Percentiles rank a stretch among this genome's conserved stretches.
These are phyloP conservation scores for Melinopterus prodromus DNA, from an alignment of 2,888 invertebrate genomes.

Conservation along the genomic window DNA sequence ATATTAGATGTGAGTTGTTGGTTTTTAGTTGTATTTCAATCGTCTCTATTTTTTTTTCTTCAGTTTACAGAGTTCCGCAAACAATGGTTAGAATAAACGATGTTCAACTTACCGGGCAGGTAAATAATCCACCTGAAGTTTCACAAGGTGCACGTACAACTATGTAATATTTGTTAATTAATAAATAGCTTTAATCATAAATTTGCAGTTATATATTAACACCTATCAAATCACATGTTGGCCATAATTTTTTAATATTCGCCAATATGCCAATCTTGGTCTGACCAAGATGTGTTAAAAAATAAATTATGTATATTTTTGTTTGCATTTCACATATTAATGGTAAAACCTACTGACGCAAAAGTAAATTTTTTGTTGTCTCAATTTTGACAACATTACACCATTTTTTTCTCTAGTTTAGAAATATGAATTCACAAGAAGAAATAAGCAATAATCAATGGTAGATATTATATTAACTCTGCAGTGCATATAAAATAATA, in stretches of 20 bases:
- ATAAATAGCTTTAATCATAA: constrained; percentile 7
- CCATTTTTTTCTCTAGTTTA: too few species aligned
- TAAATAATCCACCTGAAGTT: constrained; percentile 57
- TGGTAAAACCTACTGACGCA: too few species aligned
- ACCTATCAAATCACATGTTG: not conserved
- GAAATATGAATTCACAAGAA: not conserved
- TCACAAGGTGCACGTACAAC: constrained; percentile 27
- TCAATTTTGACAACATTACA: too few species aligned
- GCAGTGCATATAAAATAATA: not conserved
- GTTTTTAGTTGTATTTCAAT: not conserved
- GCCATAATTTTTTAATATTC: not conserved
- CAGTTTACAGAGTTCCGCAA: constrained; percentile 70
- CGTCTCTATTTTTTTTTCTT: constrained; percentile 47
- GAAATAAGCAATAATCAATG: not conserved
- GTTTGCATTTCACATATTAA: too few species aligned
- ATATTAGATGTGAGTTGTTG: constrained; percentile 71
- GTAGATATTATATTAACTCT: not conserved
- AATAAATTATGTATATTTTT: too few species aligned
- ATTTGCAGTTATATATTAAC: not conserved
- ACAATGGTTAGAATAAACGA: constrained; percentile 81
- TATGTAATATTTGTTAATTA: constrained; percentile 25
- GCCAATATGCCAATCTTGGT: too few species aligned
- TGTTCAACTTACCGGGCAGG: constrained; percentile 65
- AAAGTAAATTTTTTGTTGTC: too few species aligned
- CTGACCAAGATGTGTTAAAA: too few species aligned